A percentile compares a stretch with the other conserved stretches of the same genome.
phyloP scores from a whole-genome alignment of 2,888 invertebrate species.

The Drosophila longiperda region DNA sequence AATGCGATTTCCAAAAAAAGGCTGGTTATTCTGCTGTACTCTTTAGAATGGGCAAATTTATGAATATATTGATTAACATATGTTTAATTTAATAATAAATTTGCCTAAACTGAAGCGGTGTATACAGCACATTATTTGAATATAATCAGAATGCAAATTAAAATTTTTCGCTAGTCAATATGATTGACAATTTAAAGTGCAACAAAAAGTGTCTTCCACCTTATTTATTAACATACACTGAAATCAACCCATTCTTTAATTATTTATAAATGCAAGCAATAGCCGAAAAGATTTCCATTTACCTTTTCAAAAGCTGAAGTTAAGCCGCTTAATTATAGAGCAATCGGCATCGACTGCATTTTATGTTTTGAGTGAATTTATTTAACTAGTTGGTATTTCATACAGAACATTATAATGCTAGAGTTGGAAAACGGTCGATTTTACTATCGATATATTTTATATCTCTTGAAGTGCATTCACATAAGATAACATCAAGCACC shows the following conservation, averaged over 20 bases:
- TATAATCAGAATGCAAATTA: not conserved
- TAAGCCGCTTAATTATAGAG: not conserved
- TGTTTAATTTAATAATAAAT: not conserved
- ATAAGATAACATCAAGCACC: not conserved
- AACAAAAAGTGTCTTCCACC: not conserved
- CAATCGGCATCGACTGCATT: not conserved
- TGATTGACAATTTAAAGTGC: not conserved
- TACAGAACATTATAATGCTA: slow-evolving; percentile 6
- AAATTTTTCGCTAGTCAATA: not conserved
- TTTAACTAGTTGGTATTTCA: slow-evolving; percentile 1
- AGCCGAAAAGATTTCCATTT: not conserved
- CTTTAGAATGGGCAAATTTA: not conserved
- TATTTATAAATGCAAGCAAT: not conserved
- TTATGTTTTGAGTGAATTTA: not conserved
- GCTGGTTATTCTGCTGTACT: not conserved
- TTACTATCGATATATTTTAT: not conserved
- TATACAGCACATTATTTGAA: not conserved
- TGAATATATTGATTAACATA: not conserved
- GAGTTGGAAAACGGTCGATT: not conserved
- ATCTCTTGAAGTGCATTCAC: not conserved
- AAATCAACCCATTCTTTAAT: not conserved
- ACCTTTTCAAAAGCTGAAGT: not conserved
- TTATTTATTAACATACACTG: not conserved
- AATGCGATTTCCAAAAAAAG: not conserved
- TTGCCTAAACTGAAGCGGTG: not conserved